phyloP scores from a whole-genome alignment of 2,113 vertebrate species.

The Psammodynastes pulverulentus region DNA sequence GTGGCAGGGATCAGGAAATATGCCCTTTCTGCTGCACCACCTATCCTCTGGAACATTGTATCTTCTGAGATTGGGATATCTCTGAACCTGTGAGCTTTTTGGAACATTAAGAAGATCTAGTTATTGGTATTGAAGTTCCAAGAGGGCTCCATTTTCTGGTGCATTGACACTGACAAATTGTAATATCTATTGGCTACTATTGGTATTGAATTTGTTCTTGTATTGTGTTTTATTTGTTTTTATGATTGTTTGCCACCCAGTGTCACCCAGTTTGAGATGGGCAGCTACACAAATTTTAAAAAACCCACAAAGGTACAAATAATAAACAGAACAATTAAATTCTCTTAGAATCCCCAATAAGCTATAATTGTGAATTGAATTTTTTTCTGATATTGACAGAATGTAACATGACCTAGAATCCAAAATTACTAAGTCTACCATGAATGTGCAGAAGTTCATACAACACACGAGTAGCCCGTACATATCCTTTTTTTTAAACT shows the following conservation, averaged over 20 bases:
- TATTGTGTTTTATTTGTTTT: not conserved
- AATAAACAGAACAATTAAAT: not conserved
- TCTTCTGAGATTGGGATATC: not conserved
- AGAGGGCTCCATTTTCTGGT: not conserved
- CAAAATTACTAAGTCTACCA: not conserved
- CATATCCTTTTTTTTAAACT: not conserved
- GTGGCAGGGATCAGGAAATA: not conserved
- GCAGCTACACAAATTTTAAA: not conserved
- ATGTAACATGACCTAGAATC: not conserved
- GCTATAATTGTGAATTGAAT: not conserved
- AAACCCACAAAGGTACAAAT: not conserved
- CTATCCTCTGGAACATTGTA: not conserved
- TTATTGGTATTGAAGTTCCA: not conserved
- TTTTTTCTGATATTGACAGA: not conserved
- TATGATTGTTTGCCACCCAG: not conserved
- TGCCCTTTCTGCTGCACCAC: not conserved
- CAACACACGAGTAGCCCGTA: not conserved
- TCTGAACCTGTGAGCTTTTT: not conserved
- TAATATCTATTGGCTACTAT: not conserved
- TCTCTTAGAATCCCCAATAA: not conserved
- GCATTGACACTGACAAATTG: not conserved
- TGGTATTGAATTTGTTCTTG: not conserved
- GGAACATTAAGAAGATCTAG: not conserved
- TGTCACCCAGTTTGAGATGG: not conserved
- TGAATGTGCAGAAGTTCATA: not conserved